Evolutionary conservation across 92 coral and sea anemone species (phyloP).

Genomic region (Phymanthus crucifer): DNA sequence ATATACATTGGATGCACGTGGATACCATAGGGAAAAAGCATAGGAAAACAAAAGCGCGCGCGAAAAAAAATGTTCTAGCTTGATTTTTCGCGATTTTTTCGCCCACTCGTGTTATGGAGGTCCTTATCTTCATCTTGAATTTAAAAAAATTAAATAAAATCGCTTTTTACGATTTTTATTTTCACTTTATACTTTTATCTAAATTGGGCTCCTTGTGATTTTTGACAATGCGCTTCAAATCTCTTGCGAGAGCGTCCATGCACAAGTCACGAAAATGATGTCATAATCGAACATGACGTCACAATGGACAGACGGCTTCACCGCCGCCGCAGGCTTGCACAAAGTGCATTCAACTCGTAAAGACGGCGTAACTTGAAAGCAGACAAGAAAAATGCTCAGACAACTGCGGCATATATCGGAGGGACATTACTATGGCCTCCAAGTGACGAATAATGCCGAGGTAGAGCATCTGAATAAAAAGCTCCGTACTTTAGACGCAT

Average conservation of each 20-base stretch:
- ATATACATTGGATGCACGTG: no score
- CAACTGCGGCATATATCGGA: constrained; percentile 91
- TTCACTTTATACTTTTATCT: no score
- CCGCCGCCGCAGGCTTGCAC: neutral
- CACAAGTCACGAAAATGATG: constrained; percentile 3
- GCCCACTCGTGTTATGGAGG: no score
- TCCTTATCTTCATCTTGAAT: no score
- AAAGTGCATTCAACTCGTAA: neutral
- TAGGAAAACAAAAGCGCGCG: no score
- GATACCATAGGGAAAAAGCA: no score
- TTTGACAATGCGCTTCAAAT: no score
- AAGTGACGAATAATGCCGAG: constrained; percentile 91
- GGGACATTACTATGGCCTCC: constrained; percentile 84
- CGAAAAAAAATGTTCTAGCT: no score
- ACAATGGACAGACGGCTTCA: neutral
- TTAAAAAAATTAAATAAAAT: no score
- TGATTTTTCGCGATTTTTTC: no score
- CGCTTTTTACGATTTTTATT: no score
- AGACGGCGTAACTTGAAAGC: neutral
- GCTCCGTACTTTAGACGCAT: constrained; percentile 78
- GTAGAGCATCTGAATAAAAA: constrained; percentile 78
- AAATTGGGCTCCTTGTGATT: no score
- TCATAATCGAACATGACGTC: constrained; percentile 1
- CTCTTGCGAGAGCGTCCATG: neutral
- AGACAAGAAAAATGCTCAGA: constrained; percentile 61